Evolutionary conservation across 2,797 vertebrate species (phyloP), one percentile per base, ranked within the genome.

Genomic region (Anniella stebbinsi): DNA sequence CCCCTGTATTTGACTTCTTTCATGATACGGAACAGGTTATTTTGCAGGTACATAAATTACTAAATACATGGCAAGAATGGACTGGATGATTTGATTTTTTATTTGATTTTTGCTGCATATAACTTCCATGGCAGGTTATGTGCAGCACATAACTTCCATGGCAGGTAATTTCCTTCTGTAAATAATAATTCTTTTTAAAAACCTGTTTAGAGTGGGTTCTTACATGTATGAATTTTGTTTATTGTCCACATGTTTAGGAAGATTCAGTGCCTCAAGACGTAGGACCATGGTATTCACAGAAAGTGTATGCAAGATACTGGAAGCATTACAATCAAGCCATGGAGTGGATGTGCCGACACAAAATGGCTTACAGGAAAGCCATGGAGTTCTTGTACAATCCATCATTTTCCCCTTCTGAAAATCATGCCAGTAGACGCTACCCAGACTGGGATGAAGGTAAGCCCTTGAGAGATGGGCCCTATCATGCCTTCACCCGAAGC

Each of bases 251-350:
- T 38, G 51, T 48, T 80, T 84, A 70, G 80, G 95, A 98, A 97
- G 95, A 89, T 41, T 94, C 95, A 13, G 28, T 21, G 15, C 54
- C 95, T 7, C 92, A 77, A 41, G 83, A 94, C 0, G 0, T 92
- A 0, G 92, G 95, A 90, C 95, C 97, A 0, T 98, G 98, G 98
- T 98, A 98, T 93, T 96, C 93, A 66, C 97, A 97, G 80, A 96
- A 97, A 0, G 95, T 97, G 1, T 99, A 98, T 12, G 69, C 95
- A 25, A 97, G 98, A 73, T 99, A 99, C 96, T 99, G 99, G 99
- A 97, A 96, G 76, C 99, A 99, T 97, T 99, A 99, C 90, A 97
- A 94, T 89, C 97, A 98, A 88, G 98, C 98, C 1, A 98, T 98
- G 98, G 92, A 95, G 88, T 99, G 99, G 99, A 97, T 98, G 95